Percentiles rank a stretch among this genome's conserved stretches.
These are phyloP conservation scores for Ptilonorhynchus violaceus DNA, from an alignment of 2,113 vertebrate genomes.

Conservation along the genomic window DNA sequence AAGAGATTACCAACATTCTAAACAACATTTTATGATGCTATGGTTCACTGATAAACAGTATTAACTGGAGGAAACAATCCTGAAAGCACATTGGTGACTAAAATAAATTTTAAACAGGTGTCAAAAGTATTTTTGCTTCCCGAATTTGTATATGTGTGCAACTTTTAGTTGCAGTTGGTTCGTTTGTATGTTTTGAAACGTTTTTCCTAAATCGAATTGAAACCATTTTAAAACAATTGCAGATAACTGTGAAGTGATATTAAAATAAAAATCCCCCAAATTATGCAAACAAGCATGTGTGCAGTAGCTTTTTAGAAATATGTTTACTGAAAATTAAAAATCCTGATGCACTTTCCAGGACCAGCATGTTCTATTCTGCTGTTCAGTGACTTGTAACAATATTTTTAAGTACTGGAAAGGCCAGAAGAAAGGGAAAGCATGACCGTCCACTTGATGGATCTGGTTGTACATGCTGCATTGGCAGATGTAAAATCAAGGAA, in stretches of 20 bases:
- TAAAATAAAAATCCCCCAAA: background rate
- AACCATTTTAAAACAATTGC: background rate
- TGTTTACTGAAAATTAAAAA: background rate
- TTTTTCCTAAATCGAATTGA: background rate
- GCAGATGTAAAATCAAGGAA: background rate
- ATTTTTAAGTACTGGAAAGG: background rate
- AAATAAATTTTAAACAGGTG: background rate
- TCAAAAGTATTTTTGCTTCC: background rate
- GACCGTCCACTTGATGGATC: background rate
- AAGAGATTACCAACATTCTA: background rate
- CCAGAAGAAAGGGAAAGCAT: background rate
- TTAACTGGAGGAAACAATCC: background rate
- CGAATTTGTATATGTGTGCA: background rate
- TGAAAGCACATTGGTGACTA: background rate
- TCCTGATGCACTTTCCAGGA: background rate
- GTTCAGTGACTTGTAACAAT: background rate
- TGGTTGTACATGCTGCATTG: background rate
- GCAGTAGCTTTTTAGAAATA: background rate
- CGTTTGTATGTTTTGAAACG: background rate
- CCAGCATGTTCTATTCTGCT: background rate
- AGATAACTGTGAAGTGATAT: background rate
- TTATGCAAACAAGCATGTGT: fast-evolving
- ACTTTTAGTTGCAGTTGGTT: background rate
- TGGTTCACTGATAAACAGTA: background rate
- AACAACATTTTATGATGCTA: background rate